phyloP scores from a whole-genome alignment of 1,140 invertebrate species.

The Araneus ventricosus region DNA sequence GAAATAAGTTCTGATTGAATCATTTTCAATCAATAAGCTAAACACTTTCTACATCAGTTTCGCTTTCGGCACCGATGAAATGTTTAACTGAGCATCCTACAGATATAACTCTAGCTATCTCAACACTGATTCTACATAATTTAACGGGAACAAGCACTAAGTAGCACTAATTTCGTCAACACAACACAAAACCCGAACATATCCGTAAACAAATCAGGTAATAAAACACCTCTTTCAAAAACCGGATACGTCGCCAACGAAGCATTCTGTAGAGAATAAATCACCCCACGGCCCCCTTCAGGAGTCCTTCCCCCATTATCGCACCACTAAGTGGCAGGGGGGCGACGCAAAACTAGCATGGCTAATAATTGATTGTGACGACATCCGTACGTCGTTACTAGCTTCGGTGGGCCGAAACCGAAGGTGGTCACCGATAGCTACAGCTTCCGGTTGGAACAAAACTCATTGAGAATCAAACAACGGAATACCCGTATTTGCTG shows the following conservation, averaged over 20 bases:
- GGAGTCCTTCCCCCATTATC: not conserved
- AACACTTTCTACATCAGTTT: no score
- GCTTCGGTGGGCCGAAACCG: conserved; percentile 12
- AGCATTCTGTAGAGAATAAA: conserved; percentile 16
- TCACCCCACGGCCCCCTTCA: not conserved
- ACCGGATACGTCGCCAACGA: conserved; percentile 19
- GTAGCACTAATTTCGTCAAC: no score
- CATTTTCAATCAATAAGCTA: no score
- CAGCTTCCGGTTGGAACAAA: conserved; percentile 8
- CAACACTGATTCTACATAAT: no score
- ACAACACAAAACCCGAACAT: not conserved
- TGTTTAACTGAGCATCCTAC: no score
- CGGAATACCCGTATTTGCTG: not conserved
- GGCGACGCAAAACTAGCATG: conserved; percentile 18
- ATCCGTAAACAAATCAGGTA: conserved; percentile 29
- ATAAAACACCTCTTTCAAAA: not conserved
- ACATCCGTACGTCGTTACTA: conserved; percentile 49
- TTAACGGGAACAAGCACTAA: no score
- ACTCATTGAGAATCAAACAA: not conserved
- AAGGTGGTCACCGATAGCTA: not conserved
- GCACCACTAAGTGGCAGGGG: not conserved
- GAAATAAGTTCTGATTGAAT: no score
- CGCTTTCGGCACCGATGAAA: no score
- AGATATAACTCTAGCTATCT: no score
- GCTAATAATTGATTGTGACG: conserved; percentile 52